Evolutionary conservation across 2,113 vertebrate species (phyloP).

Genomic region (Felis chaus): DNA sequence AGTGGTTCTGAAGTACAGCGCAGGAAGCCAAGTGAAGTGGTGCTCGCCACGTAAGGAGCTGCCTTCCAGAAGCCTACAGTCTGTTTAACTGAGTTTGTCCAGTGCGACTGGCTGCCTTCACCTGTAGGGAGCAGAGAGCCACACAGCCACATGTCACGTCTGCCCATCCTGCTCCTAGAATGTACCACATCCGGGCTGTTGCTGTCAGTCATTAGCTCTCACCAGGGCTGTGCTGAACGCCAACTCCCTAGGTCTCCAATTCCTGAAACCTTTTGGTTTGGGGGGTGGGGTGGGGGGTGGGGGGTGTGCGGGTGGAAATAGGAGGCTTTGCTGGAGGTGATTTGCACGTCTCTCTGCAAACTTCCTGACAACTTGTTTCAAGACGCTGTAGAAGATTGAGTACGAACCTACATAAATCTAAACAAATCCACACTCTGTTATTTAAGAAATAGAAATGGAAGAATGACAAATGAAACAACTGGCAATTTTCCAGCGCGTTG

Average conservation of each 20-base stretch:
- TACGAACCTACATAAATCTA: background rate
- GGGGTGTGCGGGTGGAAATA: too few relatives aligned
- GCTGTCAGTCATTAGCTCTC: background rate
- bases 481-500: background rate
- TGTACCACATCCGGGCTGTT: accelerated
- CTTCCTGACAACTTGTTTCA: background rate
- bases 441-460: background rate
- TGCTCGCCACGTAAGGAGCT: background rate
- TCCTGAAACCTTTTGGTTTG: background rate
- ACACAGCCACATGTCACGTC: background rate
- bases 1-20: background rate
- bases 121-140: background rate
- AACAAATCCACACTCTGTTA: background rate
- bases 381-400: background rate
- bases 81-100: background rate
- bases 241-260: background rate
- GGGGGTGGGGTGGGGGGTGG: background rate
- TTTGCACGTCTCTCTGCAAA: background rate
- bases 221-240: background rate
- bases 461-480: background rate
- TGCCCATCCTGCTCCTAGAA: background rate
- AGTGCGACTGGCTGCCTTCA: accelerated
- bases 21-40: background rate
- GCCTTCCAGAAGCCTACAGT: background rate
- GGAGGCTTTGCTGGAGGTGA: background rate